Conservation (phyloP, 2,797 vertebrate genomes). For the Mormyrus proboscirostris region DNA sequence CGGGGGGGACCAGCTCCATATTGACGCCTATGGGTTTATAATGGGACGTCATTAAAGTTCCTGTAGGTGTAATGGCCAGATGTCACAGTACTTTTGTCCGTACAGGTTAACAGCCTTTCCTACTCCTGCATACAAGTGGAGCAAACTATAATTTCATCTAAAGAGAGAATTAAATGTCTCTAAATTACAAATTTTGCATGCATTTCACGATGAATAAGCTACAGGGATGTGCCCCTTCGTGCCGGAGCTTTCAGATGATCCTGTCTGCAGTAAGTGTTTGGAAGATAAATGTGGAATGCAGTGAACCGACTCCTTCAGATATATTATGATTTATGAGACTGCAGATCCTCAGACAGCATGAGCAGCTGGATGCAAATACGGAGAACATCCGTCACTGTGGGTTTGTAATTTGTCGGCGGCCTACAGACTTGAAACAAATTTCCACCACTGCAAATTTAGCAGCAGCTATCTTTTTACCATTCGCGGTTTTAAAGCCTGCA, state of each 20-base stretch:
- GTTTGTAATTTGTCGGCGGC: neutral
- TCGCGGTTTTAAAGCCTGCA: neutral
- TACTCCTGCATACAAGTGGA: neutral
- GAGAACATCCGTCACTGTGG: neutral
- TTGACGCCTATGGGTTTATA: neutral
- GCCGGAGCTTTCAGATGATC: neutral
- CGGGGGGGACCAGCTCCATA: no score
- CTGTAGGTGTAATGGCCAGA: neutral
- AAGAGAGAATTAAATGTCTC: neutral
- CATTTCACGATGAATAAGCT: neutral
- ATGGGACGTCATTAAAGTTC: neutral
- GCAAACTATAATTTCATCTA: neutral
- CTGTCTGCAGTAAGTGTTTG: neutral
- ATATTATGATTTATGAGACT: neutral
- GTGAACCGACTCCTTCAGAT: neutral
- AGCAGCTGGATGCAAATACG: neutral
- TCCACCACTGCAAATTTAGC: neutral
- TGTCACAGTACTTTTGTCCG: neutral
- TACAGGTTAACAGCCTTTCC: neutral
- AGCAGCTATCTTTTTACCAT: neutral
- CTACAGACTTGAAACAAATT: neutral
- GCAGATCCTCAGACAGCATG: neutral
- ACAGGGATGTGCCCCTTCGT: neutral
- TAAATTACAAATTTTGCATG: neutral
- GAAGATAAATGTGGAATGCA: neutral